Evolutionary conservation across 2,888 invertebrate genomes (phyloP).

Genomic region (Venustoraphidia nigricollis): DNA sequence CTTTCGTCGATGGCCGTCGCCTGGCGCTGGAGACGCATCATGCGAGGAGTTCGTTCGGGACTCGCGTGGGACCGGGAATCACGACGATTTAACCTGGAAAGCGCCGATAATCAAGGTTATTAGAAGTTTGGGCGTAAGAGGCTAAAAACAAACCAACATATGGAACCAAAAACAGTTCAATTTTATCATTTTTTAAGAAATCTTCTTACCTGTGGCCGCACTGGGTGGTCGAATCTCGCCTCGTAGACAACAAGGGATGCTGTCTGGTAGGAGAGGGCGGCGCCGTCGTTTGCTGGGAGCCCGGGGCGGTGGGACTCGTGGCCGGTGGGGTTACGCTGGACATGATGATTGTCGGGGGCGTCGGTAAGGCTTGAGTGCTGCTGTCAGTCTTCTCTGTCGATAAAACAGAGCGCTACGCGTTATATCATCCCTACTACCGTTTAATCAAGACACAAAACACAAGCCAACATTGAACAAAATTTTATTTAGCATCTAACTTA

Average conservation of each 20-base stretch:
- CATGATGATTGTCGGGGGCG: constrained; percentile 63
- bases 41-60: constrained; percentile 43
- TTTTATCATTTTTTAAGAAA: too few species aligned
- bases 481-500: background rate
- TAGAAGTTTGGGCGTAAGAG: too few species aligned
- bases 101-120: too few species aligned
- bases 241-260: constrained; percentile 33
- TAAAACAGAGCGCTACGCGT: too few species aligned
- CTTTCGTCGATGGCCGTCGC: constrained; percentile 83
- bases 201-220: constrained; percentile 34
- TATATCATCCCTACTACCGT: too few species aligned
- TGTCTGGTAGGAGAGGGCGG: constrained; percentile 31
- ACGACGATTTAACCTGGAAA: constrained; percentile 35
- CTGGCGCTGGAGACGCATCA: constrained; percentile 65
- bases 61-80: constrained; percentile 51
- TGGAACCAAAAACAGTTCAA: too few species aligned
- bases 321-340: constrained; percentile 73
- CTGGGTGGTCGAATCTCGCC: constrained; percentile 75
- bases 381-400: constrained; percentile 30
- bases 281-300: constrained; percentile 23
- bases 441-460: too few species aligned
- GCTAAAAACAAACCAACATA: too few species aligned
- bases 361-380: constrained; percentile 42
- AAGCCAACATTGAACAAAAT: too few species aligned
- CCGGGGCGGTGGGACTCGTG: constrained; percentile 54